Conservation (phyloP, 1,140 invertebrate genomes). For the Ceratosolen fusciceps region DNA sequence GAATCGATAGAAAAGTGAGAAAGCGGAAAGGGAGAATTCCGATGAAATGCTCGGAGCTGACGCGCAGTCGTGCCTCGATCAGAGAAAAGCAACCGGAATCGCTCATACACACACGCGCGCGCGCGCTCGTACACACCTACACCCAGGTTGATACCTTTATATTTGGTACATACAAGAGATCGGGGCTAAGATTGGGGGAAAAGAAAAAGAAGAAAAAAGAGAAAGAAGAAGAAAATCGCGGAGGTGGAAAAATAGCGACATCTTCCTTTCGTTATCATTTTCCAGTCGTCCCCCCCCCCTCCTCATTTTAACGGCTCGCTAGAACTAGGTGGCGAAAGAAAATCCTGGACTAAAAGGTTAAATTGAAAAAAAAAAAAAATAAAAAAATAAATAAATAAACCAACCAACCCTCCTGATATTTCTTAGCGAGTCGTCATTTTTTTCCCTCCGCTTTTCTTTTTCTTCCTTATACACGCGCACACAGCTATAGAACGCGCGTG, state of each 20-base stretch:
- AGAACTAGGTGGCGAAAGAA: neutral
- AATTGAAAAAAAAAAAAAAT: slow-evolving; percentile 45
- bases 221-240: no score
- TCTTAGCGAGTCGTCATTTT: slow-evolving; percentile 17
- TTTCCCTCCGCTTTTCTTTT: no score
- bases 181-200: slow-evolving; percentile 32
- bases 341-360: slow-evolving; percentile 33
- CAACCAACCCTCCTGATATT: slow-evolving; percentile 25
- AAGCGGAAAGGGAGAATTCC: slow-evolving; percentile 47
- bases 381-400: no score
- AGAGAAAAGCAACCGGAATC: neutral
- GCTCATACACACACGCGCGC: neutral
- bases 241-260: slow-evolving; percentile 50
- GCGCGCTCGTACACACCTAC: neutral
- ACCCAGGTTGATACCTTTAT: neutral
- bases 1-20: slow-evolving; percentile 37
- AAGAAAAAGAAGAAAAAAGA: no score
- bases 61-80: neutral
- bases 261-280: slow-evolving; percentile 32
- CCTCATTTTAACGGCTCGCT: neutral
- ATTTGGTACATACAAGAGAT: neutral
- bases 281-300: neutral
- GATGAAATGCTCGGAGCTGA: slow-evolving; percentile 51
- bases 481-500: neutral
- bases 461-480: neutral